These are phyloP conservation scores for Melanotaenia nigrans DNA, from an alignment of 2,797 vertebrate genomes.

Conservation along the genomic window DNA sequence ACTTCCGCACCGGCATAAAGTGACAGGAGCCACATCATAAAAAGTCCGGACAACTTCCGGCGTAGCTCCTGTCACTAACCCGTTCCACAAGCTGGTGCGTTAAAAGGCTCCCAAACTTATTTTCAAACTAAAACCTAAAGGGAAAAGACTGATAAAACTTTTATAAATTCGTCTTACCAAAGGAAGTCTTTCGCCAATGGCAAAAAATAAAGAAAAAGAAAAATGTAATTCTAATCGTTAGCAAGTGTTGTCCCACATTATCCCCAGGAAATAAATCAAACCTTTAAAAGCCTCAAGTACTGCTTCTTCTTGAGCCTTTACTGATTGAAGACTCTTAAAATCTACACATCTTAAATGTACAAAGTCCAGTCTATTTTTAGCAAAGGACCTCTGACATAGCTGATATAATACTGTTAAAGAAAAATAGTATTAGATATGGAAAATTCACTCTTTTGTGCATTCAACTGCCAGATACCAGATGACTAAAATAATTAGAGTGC, in stretches of 20 bases:
- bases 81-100: too few relatives aligned
- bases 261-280: not conserved
- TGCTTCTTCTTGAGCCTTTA: not conserved
- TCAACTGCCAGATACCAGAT: not conserved
- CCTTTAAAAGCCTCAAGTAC: not conserved
- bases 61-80: not conserved
- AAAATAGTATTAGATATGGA: not conserved
- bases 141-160: not conserved
- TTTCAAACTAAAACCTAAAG: not conserved
- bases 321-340: not conserved
- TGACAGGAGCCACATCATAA: constrained; percentile 29
- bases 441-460: not conserved
- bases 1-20: constrained; percentile 85
- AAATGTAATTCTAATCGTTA: not conserved
- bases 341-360: not conserved
- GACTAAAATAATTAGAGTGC: not conserved
- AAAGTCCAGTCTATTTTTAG: not conserved
- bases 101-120: too few relatives aligned
- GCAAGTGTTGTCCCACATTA: not conserved
- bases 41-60: not conserved
- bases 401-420: not conserved
- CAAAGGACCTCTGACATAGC: not conserved
- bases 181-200: not conserved
- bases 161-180: not conserved
- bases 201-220: not conserved